A percentile compares a stretch with the other conserved stretches of the same genome.
phyloP scores from a whole-genome alignment of 2,888 invertebrate genomes.

The Cerceris ruficornis region DNA sequence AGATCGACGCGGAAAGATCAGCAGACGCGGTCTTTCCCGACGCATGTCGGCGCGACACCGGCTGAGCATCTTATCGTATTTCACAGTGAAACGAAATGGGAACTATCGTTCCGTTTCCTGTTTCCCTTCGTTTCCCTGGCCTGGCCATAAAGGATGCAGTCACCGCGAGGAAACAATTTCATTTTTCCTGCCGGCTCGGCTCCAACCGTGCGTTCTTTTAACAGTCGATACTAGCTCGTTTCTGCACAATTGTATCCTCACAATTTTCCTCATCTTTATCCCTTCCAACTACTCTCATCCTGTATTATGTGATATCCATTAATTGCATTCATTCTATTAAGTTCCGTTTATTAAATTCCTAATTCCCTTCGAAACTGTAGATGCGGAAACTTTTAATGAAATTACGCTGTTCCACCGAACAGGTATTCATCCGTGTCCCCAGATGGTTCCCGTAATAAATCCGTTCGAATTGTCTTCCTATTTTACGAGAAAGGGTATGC shows the following conservation, averaged over 20 bases:
- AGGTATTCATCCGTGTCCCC: slow-evolving; percentile 32
- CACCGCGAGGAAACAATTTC: slow-evolving; percentile 60
- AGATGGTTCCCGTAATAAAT: slow-evolving; percentile 15
- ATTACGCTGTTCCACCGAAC: slow-evolving; percentile 18
- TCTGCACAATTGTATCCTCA: slow-evolving; percentile 13
- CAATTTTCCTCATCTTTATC: too few relatives aligned
- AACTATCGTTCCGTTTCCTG: slow-evolving; percentile 22
- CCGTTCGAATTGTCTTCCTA: slow-evolving; percentile 1
- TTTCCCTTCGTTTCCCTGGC: slow-evolving; percentile 20
- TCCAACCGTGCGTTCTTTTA: slow-evolving; percentile 44
- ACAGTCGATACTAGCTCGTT: slow-evolving; percentile 18
- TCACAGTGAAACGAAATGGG: slow-evolving; percentile 46
- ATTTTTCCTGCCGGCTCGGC: slow-evolving; percentile 56
- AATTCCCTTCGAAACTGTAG: slow-evolving; percentile 11
- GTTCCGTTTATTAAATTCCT: not conserved
- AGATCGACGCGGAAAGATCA: slow-evolving; percentile 46
- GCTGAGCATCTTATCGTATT: slow-evolving; percentile 48
- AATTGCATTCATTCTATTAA: slow-evolving; percentile 20
- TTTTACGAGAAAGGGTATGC: not conserved
- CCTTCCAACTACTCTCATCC: too few relatives aligned
- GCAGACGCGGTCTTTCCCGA: slow-evolving; percentile 38
- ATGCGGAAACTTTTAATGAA: slow-evolving; percentile 34
- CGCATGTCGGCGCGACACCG: slow-evolving; percentile 33
- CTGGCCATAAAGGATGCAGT: slow-evolving; percentile 52
- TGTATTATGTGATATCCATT: not conserved